phyloP scores from a whole-genome alignment of 2,797 vertebrate genomes.

The Caiman crocodilus region DNA sequence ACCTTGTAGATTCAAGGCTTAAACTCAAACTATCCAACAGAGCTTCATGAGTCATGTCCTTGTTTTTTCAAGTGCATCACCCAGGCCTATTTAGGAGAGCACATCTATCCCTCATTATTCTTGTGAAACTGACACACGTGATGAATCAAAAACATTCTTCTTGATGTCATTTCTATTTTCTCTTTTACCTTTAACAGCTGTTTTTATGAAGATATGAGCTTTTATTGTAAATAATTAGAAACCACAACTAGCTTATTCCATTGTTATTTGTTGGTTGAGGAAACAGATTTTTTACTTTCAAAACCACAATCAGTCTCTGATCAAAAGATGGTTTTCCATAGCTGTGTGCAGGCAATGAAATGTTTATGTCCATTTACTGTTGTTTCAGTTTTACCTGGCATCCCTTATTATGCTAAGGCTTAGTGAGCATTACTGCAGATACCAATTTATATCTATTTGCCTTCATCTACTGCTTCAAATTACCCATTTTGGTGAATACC shows the following conservation, averaged over 20 bases:
- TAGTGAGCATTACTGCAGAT: background rate
- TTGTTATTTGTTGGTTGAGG: background rate
- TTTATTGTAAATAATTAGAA: background rate
- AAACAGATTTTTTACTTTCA: background rate
- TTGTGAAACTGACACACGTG: background rate
- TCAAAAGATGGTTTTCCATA: background rate
- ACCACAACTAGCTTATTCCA: background rate
- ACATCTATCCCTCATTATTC: background rate
- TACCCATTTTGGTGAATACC: background rate
- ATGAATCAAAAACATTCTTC: background rate
- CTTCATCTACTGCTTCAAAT: slow-evolving; percentile 14
- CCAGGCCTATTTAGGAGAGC: background rate
- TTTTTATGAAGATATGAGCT: background rate
- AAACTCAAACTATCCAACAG: background rate
- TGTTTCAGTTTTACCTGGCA: background rate
- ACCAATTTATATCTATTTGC: background rate
- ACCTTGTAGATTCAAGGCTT: background rate
- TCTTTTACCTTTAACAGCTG: slow-evolving; percentile 18
- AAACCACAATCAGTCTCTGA: background rate
- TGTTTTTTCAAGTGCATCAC: background rate
- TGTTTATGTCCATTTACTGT: accelerated
- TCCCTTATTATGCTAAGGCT: background rate
- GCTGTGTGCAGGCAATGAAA: background rate
- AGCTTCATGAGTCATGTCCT: background rate
- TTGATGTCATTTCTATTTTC: background rate